Evolutionary conservation across 1,140 invertebrate species (phyloP), one percentile per base, ranked within the genome.

Genomic region (Papilio aristodemus): DNA sequence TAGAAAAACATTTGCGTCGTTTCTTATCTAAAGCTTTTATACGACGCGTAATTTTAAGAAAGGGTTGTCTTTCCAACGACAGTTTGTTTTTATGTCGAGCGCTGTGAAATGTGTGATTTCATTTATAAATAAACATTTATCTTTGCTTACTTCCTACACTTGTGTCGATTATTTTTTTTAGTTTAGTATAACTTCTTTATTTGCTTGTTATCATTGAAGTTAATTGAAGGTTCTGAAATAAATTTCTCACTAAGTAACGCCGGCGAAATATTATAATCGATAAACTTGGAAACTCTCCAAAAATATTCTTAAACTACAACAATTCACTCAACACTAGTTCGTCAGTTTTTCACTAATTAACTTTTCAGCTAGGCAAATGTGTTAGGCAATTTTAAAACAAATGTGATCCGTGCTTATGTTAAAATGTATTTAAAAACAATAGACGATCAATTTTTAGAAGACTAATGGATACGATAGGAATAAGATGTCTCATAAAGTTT

Each of bases 21-120:
- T 38, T 54, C 71, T 73, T 75, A 77, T 75, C 75, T 77, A 64
- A 73, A 75, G 50, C 59, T 36, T 59, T 68, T 66, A 57, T 67
- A 59, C 60, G 62, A 62, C 62, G 71, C 69, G 67, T 69, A 69
- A 72, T 69, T 58, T 43, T 58, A 66, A 60, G 67, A 72, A 72
- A 72, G 67, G 62, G 68, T 69, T 68, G 62, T 58, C 62, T 72
- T 66, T 69, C 68, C 64, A 37, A 71, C 64, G 67, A 69, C 71
- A 66, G 66, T 68, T 67, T 58, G 38, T 57, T 63, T 70, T 70
- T 70, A 63, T 70, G 37, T 57, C 25, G 37, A 19, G 46, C 19
- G 46, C 46, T 22, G 4, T 9, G 19, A 13, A 54, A 54, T 54
- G 46, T 54, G 46, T 54, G 19, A 54, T 38, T 62, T 62, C 19